Evolutionary conservation across 2,888 invertebrate species (phyloP).

Genomic region (Dicyrtoma fusca): DNA sequence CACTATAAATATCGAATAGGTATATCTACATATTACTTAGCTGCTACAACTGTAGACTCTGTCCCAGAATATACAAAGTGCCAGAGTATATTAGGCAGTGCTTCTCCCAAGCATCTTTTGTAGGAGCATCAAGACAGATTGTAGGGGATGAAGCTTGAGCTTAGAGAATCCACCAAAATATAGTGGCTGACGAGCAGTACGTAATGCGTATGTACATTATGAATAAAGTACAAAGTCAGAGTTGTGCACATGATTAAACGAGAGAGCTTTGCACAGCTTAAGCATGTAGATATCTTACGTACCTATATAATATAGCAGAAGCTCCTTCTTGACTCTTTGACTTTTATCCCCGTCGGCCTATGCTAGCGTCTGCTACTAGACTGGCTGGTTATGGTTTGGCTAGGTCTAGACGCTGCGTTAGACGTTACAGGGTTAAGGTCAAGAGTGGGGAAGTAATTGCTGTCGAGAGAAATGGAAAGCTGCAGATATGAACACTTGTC

Average conservation of each 20-base stretch:
- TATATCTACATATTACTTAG: neutral
- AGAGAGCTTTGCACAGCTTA: slow-evolving; percentile 3
- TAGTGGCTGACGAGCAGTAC: neutral
- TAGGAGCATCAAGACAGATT: neutral
- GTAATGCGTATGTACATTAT: too few species aligned
- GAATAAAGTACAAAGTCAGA: neutral
- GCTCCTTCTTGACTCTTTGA: too few species aligned
- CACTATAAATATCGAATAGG: neutral
- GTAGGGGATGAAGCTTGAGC: too few species aligned
- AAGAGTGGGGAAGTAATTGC: slow-evolving; percentile 11
- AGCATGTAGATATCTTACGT: too few species aligned
- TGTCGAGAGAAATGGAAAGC: neutral
- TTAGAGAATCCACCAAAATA: neutral
- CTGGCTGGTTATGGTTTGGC: neutral
- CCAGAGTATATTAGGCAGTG: too few species aligned
- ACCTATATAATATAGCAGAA: too few species aligned
- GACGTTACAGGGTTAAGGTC: slow-evolving; percentile 3
- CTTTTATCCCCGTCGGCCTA: neutral
- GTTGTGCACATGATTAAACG: neutral
- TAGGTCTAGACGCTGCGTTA: neutral
- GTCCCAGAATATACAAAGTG: too few species aligned
- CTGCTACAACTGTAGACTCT: too few species aligned
- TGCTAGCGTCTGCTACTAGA: neutral
- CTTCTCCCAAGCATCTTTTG: slow-evolving; percentile 17
- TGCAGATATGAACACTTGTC: too few species aligned